phyloP scores from a whole-genome alignment of 2,113 vertebrate genomes.

The Ameiurus melas region DNA sequence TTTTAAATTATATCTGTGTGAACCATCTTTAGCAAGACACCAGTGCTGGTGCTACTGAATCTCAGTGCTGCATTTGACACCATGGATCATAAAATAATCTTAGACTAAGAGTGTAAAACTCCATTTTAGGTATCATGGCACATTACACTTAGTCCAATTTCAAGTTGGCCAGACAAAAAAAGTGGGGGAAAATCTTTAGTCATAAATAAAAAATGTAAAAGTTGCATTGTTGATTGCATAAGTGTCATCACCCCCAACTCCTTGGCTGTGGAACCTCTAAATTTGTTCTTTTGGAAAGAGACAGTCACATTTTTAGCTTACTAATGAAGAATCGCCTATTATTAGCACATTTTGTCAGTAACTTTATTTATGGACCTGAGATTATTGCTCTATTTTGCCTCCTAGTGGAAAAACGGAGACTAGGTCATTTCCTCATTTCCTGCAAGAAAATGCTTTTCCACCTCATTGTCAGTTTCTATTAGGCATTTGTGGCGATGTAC shows the following conservation, averaged over 20 bases:
- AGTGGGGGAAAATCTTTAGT: not conserved
- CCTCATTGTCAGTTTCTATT: too few relatives aligned
- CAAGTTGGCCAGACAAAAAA: not conserved
- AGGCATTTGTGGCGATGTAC: too few relatives aligned
- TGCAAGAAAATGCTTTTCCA: too few relatives aligned
- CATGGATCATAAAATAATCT: slow-evolving; percentile 1
- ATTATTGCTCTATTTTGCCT: too few relatives aligned
- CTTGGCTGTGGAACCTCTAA: not conserved
- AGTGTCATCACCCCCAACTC: not conserved
- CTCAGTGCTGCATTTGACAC: not conserved
- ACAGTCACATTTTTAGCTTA: too few relatives aligned
- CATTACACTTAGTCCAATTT: not conserved
- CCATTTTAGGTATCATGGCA: not conserved
- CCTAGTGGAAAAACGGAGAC: too few relatives aligned
- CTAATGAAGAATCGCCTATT: too few relatives aligned
- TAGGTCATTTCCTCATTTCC: too few relatives aligned
- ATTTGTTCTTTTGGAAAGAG: not conserved
- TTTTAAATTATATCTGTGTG: not conserved
- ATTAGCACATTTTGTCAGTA: too few relatives aligned
- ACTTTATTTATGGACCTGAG: too few relatives aligned
- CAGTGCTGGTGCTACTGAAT: not conserved
- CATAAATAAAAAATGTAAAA: not conserved
- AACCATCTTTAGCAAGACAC: not conserved
- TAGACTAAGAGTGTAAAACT: not conserved
- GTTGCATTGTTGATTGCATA: not conserved